phyloP scores from a whole-genome alignment of 2,113 vertebrate species.

The Pterophyllum scalare region DNA sequence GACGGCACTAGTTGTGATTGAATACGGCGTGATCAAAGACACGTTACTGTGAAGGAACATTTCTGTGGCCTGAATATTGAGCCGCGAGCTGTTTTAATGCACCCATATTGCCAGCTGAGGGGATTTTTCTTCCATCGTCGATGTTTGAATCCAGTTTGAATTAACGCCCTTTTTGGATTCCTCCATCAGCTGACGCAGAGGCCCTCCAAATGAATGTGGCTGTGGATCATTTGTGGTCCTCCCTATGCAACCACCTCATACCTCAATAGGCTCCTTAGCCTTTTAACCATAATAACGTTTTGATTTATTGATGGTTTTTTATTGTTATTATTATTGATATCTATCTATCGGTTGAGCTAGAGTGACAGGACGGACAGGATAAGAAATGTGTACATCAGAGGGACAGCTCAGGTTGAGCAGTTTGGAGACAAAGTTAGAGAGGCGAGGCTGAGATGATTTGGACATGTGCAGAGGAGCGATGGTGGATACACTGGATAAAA shows the following conservation, averaged over 20 bases:
- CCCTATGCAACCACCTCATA: no score
- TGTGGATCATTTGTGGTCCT: no score
- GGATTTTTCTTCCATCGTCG: neutral
- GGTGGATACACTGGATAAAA: neutral
- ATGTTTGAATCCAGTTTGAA: neutral
- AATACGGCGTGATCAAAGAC: neutral
- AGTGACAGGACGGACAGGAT: no score
- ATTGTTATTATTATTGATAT: no score
- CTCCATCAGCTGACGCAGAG: no score
- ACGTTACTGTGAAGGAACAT: neutral
- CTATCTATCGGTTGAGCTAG: no score
- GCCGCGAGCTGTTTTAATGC: neutral
- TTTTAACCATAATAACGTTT: no score
- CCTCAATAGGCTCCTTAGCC: no score
- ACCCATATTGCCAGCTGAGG: no score
- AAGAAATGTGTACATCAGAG: neutral
- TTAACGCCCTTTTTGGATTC: neutral
- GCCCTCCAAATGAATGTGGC: no score
- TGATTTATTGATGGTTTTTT: no score
- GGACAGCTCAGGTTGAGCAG: fast-evolving
- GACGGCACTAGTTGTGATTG: neutral
- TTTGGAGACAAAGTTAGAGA: neutral
- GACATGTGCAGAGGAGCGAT: neutral
- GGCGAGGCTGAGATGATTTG: neutral
- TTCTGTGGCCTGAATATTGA: neutral